Conservation (phyloP, 2,113 vertebrate species). For the Carassius gibelio region DNA sequence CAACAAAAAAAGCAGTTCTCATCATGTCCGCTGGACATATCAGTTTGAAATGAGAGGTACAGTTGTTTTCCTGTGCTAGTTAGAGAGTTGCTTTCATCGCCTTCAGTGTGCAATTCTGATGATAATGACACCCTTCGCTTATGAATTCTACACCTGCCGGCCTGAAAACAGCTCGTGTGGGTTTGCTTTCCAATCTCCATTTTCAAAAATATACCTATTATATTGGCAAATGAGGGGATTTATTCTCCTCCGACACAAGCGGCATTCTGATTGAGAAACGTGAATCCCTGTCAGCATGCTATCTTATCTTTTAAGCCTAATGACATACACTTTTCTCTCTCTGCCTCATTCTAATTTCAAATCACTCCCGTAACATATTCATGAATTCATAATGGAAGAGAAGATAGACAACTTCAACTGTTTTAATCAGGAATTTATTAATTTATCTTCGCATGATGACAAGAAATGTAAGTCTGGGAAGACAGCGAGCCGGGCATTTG, state of each 20-base stretch:
- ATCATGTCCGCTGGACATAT: not conserved
- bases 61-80: conserved; percentile 20
- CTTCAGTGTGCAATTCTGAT: conserved; percentile 21
- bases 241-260: not conserved
- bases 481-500: not conserved
- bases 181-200: conserved; percentile 23
- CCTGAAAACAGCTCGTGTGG: conserved; percentile 26
- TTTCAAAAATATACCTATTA: conserved; percentile 39
- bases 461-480: not conserved
- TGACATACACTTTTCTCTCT: conserved; percentile 14
- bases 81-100: conserved; percentile 7
- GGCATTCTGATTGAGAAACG: conserved; percentile 30
- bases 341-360: conserved; percentile 28
- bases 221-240: conserved; percentile 33
- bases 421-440: conserved; percentile 30
- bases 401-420: conserved; percentile 21
- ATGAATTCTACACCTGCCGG: conserved; percentile 32
- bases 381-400: conserved; percentile 32
- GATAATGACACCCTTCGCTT: conserved; percentile 4
- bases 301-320: conserved; percentile 40
- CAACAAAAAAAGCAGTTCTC: not conserved
- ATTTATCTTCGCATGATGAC: conserved; percentile 10
- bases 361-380: conserved; percentile 39
- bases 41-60: conserved; percentile 8
- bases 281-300: conserved; percentile 26